A percentile compares a stretch with the other conserved stretches of the same genome.
Conservation (phyloP, 2,797 vertebrate genomes). For the Ptychadena robeensis region DNA sequence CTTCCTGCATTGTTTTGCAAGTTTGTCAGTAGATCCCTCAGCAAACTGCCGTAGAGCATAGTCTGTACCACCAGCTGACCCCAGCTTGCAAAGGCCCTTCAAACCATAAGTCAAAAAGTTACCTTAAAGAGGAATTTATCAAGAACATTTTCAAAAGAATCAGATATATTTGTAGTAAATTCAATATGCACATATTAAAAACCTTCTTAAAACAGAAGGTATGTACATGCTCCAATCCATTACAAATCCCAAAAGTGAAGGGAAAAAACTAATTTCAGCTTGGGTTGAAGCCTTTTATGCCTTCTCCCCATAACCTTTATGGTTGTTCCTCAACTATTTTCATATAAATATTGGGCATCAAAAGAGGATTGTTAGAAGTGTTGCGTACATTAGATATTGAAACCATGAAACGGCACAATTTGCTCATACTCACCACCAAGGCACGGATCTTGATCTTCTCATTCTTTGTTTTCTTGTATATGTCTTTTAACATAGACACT, state of each 20-base stretch:
- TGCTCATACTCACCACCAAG: constrained; percentile 84
- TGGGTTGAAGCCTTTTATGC: too few species aligned
- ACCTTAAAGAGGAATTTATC: background rate
- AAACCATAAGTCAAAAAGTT: background rate
- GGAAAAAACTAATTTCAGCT: too few species aligned
- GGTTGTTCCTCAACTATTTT: too few species aligned
- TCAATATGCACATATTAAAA: too few species aligned
- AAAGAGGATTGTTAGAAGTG: too few species aligned
- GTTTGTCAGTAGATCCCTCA: constrained; percentile 96
- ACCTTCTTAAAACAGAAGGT: too few species aligned
- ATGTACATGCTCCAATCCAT: too few species aligned
- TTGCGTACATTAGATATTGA: background rate
- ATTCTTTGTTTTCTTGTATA: constrained; percentile 97
- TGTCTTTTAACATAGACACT: constrained; percentile 89
- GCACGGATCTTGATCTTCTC: constrained; percentile 97
- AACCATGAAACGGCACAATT: background rate
- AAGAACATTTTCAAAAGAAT: too few species aligned
- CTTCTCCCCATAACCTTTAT: too few species aligned
- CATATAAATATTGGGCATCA: too few species aligned
- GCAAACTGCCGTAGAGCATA: constrained; percentile 94
- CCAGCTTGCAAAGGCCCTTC: constrained; percentile 96
- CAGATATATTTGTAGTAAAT: too few species aligned
- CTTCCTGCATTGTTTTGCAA: constrained; percentile 97
- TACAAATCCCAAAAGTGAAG: too few species aligned
- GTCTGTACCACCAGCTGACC: constrained; percentile 95